phyloP scores from a whole-genome alignment of 2,888 invertebrate genomes.

The Anoncus sp. region DNA sequence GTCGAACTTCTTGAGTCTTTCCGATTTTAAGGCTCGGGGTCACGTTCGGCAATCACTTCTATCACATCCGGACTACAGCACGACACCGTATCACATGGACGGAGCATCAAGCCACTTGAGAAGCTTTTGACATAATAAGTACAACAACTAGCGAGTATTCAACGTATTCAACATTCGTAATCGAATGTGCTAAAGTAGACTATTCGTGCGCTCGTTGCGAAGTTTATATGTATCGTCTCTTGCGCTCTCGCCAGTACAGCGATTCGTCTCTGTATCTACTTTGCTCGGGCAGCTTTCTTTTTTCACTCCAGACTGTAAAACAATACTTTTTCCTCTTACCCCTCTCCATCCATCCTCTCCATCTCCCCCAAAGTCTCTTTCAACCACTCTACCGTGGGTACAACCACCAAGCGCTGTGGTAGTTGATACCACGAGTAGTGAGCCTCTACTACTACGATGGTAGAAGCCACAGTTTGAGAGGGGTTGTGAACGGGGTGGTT shows the following conservation, averaged over 20 bases:
- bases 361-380: constrained; percentile 14
- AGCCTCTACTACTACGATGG: constrained; percentile 52
- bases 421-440: constrained; percentile 59
- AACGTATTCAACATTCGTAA: constrained; percentile 30
- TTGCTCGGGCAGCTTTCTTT: neutral
- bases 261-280: neutral
- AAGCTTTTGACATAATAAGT: constrained; percentile 28
- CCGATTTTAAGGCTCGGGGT: constrained; percentile 30
- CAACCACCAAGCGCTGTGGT: constrained; percentile 30
- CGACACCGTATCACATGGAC: constrained; percentile 24
- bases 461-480: constrained; percentile 58
- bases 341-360: neutral
- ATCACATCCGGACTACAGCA: constrained; percentile 37
- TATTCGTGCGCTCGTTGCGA: constrained; percentile 42
- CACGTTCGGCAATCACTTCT: constrained; percentile 37
- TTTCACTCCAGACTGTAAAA: neutral
- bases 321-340: constrained; percentile 5
- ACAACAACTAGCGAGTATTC: constrained; percentile 36
- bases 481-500: constrained; percentile 59
- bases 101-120: constrained; percentile 35
- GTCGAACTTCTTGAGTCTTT: neutral
- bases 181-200: constrained; percentile 50
- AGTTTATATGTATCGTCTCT: constrained; percentile 41
- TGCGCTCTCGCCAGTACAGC: constrained; percentile 20
- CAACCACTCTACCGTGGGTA: constrained; percentile 19